Conservation (phyloP, 2,888 invertebrate species). For the Apocheima hispidaria region DNA sequence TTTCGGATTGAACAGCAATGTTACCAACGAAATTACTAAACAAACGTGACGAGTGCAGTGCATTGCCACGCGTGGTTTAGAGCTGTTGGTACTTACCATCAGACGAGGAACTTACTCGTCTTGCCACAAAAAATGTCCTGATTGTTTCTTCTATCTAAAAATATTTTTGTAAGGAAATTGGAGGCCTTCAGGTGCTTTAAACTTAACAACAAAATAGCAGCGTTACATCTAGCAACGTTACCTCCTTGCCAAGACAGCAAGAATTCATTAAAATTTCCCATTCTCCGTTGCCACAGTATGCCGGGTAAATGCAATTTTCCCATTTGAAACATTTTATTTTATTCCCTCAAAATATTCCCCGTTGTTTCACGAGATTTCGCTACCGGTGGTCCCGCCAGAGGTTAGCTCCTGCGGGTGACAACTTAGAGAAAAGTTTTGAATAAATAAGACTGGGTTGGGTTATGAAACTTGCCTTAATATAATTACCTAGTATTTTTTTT, state of each 20-base stretch:
- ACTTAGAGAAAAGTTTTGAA: not conserved
- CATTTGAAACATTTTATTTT: slow-evolving; percentile 41
- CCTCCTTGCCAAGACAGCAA: slow-evolving; percentile 33
- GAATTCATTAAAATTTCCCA: slow-evolving; percentile 47
- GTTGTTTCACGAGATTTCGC: slow-evolving; percentile 23
- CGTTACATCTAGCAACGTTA: not conserved
- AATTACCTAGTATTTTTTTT: no score
- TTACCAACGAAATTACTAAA: no score
- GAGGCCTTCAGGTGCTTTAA: no score
- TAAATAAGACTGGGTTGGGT: not conserved
- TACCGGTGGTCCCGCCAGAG: slow-evolving; percentile 1
- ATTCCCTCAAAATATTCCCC: slow-evolving; percentile 36
- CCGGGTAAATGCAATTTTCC: slow-evolving; percentile 43
- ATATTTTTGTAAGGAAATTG: not conserved
- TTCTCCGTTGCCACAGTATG: slow-evolving; percentile 38
- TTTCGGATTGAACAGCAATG: no score
- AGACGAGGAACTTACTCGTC: no score
- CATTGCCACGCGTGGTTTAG: no score
- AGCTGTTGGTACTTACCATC: no score
- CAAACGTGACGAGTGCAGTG: no score
- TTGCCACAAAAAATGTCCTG: no score
- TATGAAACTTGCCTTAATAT: no score
- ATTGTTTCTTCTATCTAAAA: no score
- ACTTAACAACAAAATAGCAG: not conserved
- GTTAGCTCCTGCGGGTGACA: not conserved